Base-by-base conservation (phyloP, 2,797 vertebrate species). In the Trachurus trachurus region DNA sequence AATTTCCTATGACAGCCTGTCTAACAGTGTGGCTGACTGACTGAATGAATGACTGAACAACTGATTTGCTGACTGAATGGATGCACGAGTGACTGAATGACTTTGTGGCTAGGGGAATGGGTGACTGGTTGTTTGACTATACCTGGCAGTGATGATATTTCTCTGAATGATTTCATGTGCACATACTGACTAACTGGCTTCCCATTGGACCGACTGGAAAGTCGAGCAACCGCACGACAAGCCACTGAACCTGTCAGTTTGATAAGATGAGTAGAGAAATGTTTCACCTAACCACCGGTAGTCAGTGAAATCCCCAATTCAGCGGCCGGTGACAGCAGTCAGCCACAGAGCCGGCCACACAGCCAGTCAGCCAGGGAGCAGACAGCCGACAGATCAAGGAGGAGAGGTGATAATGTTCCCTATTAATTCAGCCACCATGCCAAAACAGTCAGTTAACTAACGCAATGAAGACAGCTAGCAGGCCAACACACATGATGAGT, bases 381-480 rank as follows among this genome's bases (percentile, higher is more conserved):
- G 75, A 80, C 57, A 76, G 52, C 63, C 62, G 75, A 78, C 68
- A 79, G 82, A 82, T 80, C 57, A 75, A 76, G 40, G 58, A 67
- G 58, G 74, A 82, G 76, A 79, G 76, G 75, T 82, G 86, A 87
- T 87, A 87, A 90, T 86, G 79, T 70, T 81, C 85, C 74, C 50
- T 40, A 83, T 87, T 69, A 74, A 89, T 86, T 74, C 82, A 83
- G 78, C 63, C 73, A 57, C 58, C 68, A 17, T 73, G 86, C 83
- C 81, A 80, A 79, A 54, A 81, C n/a, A 82, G 74, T 71, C 66
- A 81, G 63, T 73, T 70, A 74, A 83, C 66, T 84, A 89, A 90
- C 87, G 76, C 71, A 66, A 79, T 44, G 76, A 71, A 76, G 83
- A 89, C 84, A 89, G 77, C 69, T n/a, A 75, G 67, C 65, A 66